These are phyloP conservation scores for Anabacerthia variegaticeps DNA, from an alignment of 2,797 vertebrate species.

Conservation along the genomic window DNA sequence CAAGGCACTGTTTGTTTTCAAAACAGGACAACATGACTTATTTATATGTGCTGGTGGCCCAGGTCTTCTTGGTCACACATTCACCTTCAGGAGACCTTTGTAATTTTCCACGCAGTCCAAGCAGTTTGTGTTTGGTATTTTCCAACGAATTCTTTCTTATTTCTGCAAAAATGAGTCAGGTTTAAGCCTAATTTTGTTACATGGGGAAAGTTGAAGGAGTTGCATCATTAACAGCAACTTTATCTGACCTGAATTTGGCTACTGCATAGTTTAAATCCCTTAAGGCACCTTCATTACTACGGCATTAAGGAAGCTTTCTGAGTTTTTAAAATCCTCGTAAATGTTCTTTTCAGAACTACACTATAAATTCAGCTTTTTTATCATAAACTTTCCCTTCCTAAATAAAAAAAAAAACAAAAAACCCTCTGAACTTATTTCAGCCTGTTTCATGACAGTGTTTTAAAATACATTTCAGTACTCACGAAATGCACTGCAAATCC, in stretches of 20 bases:
- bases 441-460: neutral
- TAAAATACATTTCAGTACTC: neutral
- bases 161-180: neutral
- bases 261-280: conserved; percentile 20
- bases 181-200: neutral
- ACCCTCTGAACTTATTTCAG: neutral
- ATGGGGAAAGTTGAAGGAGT: neutral
- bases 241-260: conserved; percentile 56
- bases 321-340: conserved; percentile 14
- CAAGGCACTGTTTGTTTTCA: conserved; percentile 10
- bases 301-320: neutral
- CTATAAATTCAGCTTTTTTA: conserved; percentile 24
- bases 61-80: neutral
- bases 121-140: neutral
- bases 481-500: neutral
- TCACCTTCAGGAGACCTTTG: conserved; percentile 11
- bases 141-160: neutral
- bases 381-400: neutral
- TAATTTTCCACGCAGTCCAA: neutral
- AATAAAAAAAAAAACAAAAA: neutral
- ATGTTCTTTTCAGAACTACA: conserved; percentile 14
- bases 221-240: conserved; percentile 31
- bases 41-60: neutral
- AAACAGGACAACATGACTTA: conserved; percentile 3
- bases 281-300: neutral